Evolutionary conservation across 2,888 invertebrate genomes (phyloP), one percentile per base, ranked within the genome.

Genomic region (Venusia cambrica): DNA sequence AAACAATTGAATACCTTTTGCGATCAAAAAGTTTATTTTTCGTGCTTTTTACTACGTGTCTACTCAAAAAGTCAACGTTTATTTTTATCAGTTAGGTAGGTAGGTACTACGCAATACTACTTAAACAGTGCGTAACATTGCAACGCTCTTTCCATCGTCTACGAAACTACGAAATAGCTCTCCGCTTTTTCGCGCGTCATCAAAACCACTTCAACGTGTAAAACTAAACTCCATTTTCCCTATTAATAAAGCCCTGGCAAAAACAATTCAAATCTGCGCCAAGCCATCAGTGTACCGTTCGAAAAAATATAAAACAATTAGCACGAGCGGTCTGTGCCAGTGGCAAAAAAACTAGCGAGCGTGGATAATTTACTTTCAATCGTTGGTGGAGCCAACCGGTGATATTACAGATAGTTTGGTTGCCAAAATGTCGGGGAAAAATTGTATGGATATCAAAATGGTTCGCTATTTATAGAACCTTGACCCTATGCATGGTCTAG

Each of bases 351-450:
- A 61, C 55, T 55, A 56, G 43, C 49, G 42, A 55, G 55, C 45
- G 52, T 47, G 57, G 68, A 71, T 71, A 74, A 72, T 73, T 76
- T 74, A 75, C 73, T 74, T 74, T 69, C 74, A 72, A 77, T 75
- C 62, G 62, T 55, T 62, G 58, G 60, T 53, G 54, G 31, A 28
- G 37, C 54, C 59, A 49, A 52, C 53, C 51, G 54, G 41, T 39
- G 53, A 63, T 65, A 64, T 68, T 69, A 66, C 63, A 65, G 60
- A 52, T 54, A 54, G 61, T 56, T 26, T 20, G 31, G 18, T n/a
- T n/a, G n/a, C n/a, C 22, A 33, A 38, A 44, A 41, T 44, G 37
- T 36, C 26, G 20, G 31, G 18, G 19, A 33, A 37, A n/a, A n/a
- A n/a, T n/a, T n/a, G n/a, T n/a, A n/a, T n/a, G n/a, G n/a, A n/a